Percentiles rank a stretch among this genome's conserved stretches.
These are phyloP conservation scores for Nyctereutes procyonoides DNA, from an alignment of 2,113 vertebrate species.

Conservation along the genomic window DNA sequence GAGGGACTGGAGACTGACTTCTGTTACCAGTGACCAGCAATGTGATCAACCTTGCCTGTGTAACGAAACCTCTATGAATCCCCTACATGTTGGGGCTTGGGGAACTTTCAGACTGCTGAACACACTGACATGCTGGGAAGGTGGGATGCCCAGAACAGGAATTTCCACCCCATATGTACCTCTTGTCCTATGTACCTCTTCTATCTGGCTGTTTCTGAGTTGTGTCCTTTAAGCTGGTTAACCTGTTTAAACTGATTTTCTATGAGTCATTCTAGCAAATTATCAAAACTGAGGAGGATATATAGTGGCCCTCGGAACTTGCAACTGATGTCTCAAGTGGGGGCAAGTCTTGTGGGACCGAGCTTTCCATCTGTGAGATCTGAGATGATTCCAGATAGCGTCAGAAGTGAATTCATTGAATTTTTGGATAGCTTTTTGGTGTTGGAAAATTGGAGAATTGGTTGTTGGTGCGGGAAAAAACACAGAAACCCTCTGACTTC, in stretches of 20 bases:
- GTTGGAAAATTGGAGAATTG: neutral
- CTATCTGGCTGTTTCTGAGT: neutral
- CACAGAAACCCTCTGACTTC: neutral
- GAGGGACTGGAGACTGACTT: neutral
- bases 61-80: neutral
- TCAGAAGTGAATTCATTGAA: neutral
- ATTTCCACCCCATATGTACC: too few species aligned
- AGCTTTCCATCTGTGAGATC: neutral
- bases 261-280: neutral
- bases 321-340: neutral
- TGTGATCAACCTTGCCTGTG: neutral
- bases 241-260: neutral
- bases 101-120: neutral
- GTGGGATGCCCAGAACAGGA: rapidly evolving
- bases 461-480: neutral
- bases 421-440: neutral
- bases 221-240: neutral
- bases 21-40: neutral
- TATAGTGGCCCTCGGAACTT: neutral
- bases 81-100: too few species aligned
- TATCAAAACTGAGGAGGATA: neutral
- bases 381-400: neutral
- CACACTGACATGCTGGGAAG: neutral
- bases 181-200: rapidly evolving
- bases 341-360: neutral